Conservation (phyloP, 2,888 invertebrate species). For the Eupithecia abbreviata region DNA sequence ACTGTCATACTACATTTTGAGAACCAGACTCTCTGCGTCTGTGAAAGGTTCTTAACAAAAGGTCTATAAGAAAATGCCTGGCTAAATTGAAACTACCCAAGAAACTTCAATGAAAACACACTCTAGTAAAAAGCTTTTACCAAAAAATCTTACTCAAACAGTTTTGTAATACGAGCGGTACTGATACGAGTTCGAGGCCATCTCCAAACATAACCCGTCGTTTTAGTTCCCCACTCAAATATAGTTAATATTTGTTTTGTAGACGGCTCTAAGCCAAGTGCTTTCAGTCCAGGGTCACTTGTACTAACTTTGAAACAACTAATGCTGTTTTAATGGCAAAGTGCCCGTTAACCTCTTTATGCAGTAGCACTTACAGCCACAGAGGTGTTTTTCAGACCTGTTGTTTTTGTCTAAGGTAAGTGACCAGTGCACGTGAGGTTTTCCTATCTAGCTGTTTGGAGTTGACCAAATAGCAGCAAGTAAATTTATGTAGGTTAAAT, state of each 20-base stretch:
- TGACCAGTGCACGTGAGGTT: not conserved
- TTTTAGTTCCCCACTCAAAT: conserved; percentile 50
- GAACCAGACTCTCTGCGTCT: not conserved
- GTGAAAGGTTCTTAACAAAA: not conserved
- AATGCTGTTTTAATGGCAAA: conserved; percentile 53
- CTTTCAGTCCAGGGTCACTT: conserved; percentile 35
- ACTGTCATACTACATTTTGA: not conserved
- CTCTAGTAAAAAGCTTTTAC: conserved; percentile 41
- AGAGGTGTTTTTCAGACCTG: not conserved
- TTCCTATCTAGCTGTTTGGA: not conserved
- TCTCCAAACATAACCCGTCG: conserved; percentile 40
- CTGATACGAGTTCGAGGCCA: conserved; percentile 46
- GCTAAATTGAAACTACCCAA: conserved; percentile 36
- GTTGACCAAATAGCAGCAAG: not conserved
- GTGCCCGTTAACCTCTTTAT: conserved; percentile 24
- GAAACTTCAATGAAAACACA: conserved; percentile 38
- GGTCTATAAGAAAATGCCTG: conserved; percentile 29
- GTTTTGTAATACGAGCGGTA: conserved; percentile 43
- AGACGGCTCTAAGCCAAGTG: conserved; percentile 34
- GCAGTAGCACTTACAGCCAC: conserved; percentile 7
- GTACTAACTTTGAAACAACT: conserved; percentile 44
- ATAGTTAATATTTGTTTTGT: conserved; percentile 50
- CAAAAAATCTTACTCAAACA: conserved; percentile 45
- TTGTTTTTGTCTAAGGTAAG: conserved; percentile 10
- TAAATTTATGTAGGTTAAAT: not conserved